Percentiles rank a stretch among this genome's conserved stretches.
phyloP scores from a whole-genome alignment of 2,113 vertebrate species.

The Bucco capensis region DNA sequence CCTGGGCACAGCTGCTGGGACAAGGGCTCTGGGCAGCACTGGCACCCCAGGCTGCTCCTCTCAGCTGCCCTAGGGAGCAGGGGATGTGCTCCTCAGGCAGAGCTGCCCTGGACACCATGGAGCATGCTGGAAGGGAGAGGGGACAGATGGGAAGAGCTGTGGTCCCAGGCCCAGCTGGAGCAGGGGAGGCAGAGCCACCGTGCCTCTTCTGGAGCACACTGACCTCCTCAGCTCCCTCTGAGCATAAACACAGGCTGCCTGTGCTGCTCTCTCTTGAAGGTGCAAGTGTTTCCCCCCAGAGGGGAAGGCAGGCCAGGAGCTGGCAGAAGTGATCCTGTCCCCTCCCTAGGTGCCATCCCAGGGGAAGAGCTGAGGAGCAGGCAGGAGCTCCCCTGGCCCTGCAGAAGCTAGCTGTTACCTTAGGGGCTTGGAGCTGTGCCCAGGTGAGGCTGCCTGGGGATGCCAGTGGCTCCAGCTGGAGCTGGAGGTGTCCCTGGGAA shows the following conservation, averaged over 20 bases:
- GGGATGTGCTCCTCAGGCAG: fast-evolving
- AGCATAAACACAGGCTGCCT: neutral
- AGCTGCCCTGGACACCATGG: neutral
- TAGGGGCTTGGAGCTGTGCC: neutral
- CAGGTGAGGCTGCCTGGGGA: no score
- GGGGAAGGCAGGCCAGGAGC: neutral
- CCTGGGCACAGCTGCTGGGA: no score
- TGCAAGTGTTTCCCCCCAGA: neutral
- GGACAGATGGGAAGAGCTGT: neutral
- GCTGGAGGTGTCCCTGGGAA: conserved; percentile 64
- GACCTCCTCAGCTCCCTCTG: neutral
- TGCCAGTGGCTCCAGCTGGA: no score
- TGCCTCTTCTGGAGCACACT: fast-evolving
- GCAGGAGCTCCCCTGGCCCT: neutral
- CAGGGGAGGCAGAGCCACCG: neutral
- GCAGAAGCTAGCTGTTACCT: neutral
- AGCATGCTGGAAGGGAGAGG: fast-evolving
- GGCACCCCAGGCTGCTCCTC: neutral
- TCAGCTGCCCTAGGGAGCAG: neutral
- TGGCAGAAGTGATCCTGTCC: neutral
- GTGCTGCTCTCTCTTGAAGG: no score
- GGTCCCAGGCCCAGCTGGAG: neutral
- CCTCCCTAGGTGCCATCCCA: neutral
- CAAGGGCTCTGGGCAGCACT: no score
- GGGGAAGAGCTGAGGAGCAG: neutral